Percentiles rank a stretch among this genome's conserved stretches.
phyloP scores from a whole-genome alignment of 2,888 invertebrate species.

The Apocheima hispidaria region DNA sequence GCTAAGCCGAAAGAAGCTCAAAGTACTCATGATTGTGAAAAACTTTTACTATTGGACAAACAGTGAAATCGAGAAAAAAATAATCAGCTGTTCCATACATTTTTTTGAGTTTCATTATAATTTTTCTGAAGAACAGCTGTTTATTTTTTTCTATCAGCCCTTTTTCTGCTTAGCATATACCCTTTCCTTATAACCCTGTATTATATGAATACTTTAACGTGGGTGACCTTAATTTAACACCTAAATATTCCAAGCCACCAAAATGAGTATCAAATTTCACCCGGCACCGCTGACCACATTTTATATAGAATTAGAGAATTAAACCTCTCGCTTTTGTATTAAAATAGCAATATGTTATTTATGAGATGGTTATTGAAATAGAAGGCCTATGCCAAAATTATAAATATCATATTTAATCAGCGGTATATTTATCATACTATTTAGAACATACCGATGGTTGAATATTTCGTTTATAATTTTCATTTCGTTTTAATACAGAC shows the following conservation, averaged over 20 bases:
- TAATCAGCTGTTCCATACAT: too few relatives aligned
- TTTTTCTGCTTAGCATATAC: too few relatives aligned
- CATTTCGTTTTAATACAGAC: constrained; percentile 7
- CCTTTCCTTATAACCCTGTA: too few relatives aligned
- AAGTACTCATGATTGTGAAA: too few relatives aligned
- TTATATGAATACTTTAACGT: not conserved
- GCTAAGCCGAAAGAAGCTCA: too few relatives aligned
- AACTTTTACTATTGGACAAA: too few relatives aligned
- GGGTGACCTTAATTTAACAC: not conserved
- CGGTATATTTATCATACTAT: not conserved
- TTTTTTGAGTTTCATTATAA: too few relatives aligned
- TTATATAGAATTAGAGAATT: not conserved
- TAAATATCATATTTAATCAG: too few relatives aligned
- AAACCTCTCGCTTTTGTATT: constrained; percentile 16
- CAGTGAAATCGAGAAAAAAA: too few relatives aligned
- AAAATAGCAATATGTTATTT: constrained; percentile 13
- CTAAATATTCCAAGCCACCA: constrained; percentile 2
- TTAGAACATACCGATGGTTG: constrained; percentile 2
- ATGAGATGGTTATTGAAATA: constrained; percentile 16
- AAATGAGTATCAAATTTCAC: constrained; percentile 7
- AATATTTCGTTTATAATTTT: constrained; percentile 5
- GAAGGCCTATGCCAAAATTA: not conserved
- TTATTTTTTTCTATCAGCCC: too few relatives aligned
- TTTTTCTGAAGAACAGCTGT: too few relatives aligned
- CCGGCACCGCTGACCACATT: constrained; percentile 7